Evolutionary conservation across 2,797 vertebrate genomes (phyloP).

Genomic region (Artibeus jamaicensis): DNA sequence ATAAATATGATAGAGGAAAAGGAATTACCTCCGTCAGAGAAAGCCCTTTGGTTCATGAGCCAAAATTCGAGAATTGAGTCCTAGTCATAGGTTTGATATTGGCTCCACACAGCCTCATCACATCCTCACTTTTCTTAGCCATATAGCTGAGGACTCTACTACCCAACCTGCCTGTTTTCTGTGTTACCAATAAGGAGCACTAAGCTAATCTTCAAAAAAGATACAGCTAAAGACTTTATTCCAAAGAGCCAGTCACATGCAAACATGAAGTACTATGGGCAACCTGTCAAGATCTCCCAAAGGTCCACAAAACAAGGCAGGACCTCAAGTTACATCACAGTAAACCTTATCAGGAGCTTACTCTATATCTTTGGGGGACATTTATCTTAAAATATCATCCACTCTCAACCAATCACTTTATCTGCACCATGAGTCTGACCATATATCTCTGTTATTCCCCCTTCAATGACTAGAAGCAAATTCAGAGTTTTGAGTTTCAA

Average conservation of each 20-base stretch:
- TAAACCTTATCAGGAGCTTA: neutral
- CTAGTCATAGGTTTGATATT: neutral
- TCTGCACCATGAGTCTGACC: neutral
- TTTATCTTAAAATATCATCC: conserved; percentile 49
- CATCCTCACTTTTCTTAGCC: neutral
- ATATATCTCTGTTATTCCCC: neutral
- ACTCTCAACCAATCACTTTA: conserved; percentile 25
- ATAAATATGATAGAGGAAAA: neutral
- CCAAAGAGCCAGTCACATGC: neutral
- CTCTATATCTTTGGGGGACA: conserved; percentile 51
- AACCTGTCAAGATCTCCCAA: conserved; percentile 40
- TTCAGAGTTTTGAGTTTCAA: conserved; percentile 57
- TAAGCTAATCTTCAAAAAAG: neutral
- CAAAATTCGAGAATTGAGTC: neutral
- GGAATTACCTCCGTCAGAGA: neutral
- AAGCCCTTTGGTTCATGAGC: neutral
- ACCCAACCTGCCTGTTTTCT: neutral
- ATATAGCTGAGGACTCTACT: neutral
- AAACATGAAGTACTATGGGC: neutral
- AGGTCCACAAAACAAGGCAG: neutral
- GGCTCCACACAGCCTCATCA: neutral
- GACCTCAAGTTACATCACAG: neutral
- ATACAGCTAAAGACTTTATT: conserved; percentile 36
- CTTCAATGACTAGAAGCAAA: conserved; percentile 2
- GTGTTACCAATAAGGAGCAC: neutral